Conservation (phyloP, 2,113 vertebrate genomes). For the Malurus alboscapulatus region DNA sequence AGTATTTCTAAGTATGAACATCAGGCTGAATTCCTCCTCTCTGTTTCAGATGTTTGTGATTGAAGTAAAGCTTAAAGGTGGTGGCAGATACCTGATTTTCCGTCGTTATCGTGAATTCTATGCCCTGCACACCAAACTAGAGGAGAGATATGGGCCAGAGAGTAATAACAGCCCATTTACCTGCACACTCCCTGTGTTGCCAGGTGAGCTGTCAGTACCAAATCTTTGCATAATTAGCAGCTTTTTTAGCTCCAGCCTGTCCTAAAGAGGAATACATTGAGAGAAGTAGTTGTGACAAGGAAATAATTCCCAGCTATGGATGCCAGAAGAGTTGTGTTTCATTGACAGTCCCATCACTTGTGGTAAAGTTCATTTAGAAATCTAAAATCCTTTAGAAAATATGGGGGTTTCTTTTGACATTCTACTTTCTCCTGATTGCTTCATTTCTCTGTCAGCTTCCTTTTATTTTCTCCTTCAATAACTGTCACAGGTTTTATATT, state of each 20-base stretch:
- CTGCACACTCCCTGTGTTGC: slow-evolving; percentile 83
- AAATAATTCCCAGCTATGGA: not conserved
- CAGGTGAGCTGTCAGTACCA: slow-evolving; percentile 73
- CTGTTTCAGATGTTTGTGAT: slow-evolving; percentile 86
- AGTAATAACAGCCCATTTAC: slow-evolving; percentile 64
- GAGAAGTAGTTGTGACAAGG: not conserved
- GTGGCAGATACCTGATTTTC: slow-evolving; percentile 91
- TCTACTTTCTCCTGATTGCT: not conserved
- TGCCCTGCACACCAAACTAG: slow-evolving; percentile 82
- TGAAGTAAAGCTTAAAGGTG: slow-evolving; percentile 92
- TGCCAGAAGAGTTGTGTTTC: not conserved
- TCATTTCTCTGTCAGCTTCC: not conserved
- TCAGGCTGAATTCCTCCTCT: not conserved
- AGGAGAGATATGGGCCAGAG: slow-evolving; percentile 81
- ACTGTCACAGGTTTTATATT: not conserved
- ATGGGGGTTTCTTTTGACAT: not conserved
- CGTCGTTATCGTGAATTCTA: slow-evolving; percentile 89
- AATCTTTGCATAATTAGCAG: not conserved
- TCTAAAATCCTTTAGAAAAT: not conserved
- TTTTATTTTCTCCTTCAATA: not conserved
- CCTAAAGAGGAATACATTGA: not conserved
- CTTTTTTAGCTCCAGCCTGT: not conserved
- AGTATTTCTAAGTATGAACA: not conserved
- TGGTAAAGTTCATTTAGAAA: not conserved
- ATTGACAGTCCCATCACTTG: not conserved